Conservation (phyloP, 2,888 invertebrate genomes). For the Rhabditophanes sp. region DNA sequence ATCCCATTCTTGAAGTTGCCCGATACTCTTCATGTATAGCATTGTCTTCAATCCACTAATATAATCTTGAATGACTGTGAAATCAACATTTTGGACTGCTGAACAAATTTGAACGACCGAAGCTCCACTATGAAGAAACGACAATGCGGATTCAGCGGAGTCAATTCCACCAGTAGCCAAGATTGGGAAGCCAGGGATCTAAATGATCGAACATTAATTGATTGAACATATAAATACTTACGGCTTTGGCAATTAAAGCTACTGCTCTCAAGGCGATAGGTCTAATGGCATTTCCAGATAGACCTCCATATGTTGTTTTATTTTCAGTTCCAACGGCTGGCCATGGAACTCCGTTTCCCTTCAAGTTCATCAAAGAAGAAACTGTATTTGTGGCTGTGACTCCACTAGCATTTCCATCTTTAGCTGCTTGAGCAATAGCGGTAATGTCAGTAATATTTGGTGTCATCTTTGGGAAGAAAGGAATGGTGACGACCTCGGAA, state of each 20-base stretch:
- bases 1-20: conserved; percentile 60
- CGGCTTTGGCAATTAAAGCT: conserved; percentile 64
- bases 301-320: conserved; percentile 49
- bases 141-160: conserved; percentile 81
- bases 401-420: conserved; percentile 76
- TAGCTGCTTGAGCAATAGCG: conserved; percentile 70
- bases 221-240: conserved; percentile 53
- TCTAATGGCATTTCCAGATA: conserved; percentile 58
- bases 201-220: too few species aligned
- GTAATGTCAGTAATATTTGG: conserved; percentile 91
- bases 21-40: conserved; percentile 52
- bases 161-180: conserved; percentile 92
- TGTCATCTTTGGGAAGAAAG: conserved; percentile 89
- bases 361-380: conserved; percentile 61
- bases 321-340: conserved; percentile 67
- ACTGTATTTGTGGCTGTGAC: conserved; percentile 96
- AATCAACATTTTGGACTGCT: conserved; percentile 94
- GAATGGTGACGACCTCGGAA: conserved; percentile 54
- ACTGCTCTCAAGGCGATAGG: conserved; percentile 83
- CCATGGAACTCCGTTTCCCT: conserved; percentile 70
- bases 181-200: conserved; percentile 78
- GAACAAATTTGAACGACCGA: conserved; percentile 61
- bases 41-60: conserved; percentile 50
- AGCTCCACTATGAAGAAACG: conserved; percentile 82
- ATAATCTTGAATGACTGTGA: conserved; percentile 86